Percentiles rank a stretch among this genome's conserved stretches.
phyloP scores from a whole-genome alignment of 2,888 invertebrate species.

The Stenolophus ochropezus region DNA sequence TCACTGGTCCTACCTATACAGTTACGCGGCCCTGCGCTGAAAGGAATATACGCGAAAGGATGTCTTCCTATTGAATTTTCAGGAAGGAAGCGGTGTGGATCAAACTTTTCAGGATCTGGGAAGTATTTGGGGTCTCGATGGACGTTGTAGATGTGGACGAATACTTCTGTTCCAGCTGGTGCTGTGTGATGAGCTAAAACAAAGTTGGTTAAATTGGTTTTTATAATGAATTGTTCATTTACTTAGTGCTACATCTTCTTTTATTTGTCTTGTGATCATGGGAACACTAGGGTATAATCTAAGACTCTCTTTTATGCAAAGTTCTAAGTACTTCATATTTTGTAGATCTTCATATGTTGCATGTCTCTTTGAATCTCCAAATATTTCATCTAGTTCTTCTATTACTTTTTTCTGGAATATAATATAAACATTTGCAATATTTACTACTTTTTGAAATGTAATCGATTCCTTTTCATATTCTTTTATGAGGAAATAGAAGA shows the following conservation, averaged over 20 bases:
- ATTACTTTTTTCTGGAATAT: conserved; percentile 70
- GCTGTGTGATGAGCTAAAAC: conserved; percentile 73
- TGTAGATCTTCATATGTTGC: conserved; percentile 76
- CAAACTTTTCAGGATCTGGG: conserved; percentile 79
- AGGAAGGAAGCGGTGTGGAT: conserved; percentile 82
- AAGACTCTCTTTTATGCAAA: conserved; percentile 80
- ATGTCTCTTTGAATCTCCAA: conserved; percentile 72
- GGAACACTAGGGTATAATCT: conserved; percentile 81
- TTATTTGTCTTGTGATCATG: conserved; percentile 76
- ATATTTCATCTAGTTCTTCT: conserved; percentile 73
- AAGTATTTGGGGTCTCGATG: conserved; percentile 80
- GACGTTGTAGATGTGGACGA: conserved; percentile 78
- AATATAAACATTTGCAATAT: no score
- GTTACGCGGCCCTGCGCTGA: conserved; percentile 82
- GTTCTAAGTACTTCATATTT: conserved; percentile 79
- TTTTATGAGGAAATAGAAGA: neutral
- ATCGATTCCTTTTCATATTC: no score
- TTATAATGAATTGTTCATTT: neutral
- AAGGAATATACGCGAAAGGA: conserved; percentile 80
- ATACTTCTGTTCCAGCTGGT: conserved; percentile 74
- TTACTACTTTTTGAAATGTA: no score
- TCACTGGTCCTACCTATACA: conserved; percentile 78
- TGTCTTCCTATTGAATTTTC: conserved; percentile 76
- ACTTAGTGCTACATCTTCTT: conserved; percentile 71
- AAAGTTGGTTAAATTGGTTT: neutral